phyloP scores from a whole-genome alignment of 2,113 vertebrate genomes.

The Setophaga kirtlandii region DNA sequence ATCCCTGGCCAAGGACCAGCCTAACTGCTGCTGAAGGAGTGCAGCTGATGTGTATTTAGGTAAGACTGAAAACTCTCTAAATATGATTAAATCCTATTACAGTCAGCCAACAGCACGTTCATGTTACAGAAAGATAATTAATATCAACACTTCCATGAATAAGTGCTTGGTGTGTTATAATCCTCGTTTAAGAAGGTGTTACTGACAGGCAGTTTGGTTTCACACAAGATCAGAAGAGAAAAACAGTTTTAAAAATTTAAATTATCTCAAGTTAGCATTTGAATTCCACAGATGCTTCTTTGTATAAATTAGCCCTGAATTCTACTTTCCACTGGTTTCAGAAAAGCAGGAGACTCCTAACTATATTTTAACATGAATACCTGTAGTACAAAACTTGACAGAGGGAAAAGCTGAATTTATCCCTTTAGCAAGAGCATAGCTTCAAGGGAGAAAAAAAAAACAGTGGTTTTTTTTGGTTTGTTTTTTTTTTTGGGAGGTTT shows the following conservation, averaged over 20 bases:
- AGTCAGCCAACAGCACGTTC: background rate
- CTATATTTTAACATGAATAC: background rate
- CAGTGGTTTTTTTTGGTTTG: background rate
- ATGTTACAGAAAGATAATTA: background rate
- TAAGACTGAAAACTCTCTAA: background rate
- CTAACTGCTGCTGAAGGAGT: background rate
- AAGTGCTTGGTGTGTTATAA: background rate
- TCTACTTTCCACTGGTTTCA: background rate
- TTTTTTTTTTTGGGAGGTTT: background rate
- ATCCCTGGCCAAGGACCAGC: background rate
- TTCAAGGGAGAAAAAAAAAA: background rate
- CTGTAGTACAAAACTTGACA: background rate
- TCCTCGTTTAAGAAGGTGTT: conserved; percentile 10
- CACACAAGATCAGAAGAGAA: background rate
- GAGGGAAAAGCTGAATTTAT: background rate
- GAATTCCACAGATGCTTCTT: background rate
- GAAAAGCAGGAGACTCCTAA: background rate
- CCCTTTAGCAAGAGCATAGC: background rate
- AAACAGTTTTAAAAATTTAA: background rate
- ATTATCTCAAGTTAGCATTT: background rate
- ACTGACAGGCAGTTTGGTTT: background rate
- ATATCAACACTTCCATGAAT: background rate
- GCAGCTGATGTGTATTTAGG: background rate
- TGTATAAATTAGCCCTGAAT: background rate
- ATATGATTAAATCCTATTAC: background rate